Evolutionary conservation across 2,888 invertebrate species (phyloP).

Genomic region (Amphimallon solstitiale): DNA sequence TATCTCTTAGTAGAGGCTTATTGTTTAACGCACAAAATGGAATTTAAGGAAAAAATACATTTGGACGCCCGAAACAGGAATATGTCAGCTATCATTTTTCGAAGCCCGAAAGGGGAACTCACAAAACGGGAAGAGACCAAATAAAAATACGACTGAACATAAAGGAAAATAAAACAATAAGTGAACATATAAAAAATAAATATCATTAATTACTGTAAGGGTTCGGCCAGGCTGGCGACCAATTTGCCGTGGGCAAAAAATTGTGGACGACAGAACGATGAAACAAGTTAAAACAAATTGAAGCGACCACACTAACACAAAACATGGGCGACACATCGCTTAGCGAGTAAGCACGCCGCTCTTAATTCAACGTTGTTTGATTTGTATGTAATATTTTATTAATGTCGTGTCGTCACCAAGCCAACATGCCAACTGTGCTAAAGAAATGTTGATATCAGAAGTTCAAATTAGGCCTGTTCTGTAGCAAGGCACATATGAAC

Average conservation of each 20-base stretch:
- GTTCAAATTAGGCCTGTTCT: neutral
- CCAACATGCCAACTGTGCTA: neutral
- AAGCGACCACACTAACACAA: neutral
- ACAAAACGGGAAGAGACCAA: no score
- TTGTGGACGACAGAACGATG: neutral
- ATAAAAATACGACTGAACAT: no score
- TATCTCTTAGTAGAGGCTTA: no score
- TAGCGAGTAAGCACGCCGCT: neutral
- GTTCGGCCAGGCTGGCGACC: neutral
- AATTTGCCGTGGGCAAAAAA: neutral
- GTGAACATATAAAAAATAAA: no score
- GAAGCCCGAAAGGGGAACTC: no score
- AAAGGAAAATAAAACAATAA: no score
- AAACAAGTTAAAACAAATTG: neutral
- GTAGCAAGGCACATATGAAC: neutral
- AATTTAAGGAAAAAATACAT: neutral
- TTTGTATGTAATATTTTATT: neutral
- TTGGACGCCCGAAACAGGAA: neutral
- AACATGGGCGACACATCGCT: neutral
- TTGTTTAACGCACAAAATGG: neutral
- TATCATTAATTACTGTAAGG: no score
- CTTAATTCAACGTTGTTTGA: neutral
- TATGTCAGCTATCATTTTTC: no score
- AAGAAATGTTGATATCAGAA: neutral
- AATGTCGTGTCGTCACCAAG: neutral